These are phyloP conservation scores for Neocrepidodera transversa DNA, from an alignment of 2,888 invertebrate genomes.

Conservation along the genomic window DNA sequence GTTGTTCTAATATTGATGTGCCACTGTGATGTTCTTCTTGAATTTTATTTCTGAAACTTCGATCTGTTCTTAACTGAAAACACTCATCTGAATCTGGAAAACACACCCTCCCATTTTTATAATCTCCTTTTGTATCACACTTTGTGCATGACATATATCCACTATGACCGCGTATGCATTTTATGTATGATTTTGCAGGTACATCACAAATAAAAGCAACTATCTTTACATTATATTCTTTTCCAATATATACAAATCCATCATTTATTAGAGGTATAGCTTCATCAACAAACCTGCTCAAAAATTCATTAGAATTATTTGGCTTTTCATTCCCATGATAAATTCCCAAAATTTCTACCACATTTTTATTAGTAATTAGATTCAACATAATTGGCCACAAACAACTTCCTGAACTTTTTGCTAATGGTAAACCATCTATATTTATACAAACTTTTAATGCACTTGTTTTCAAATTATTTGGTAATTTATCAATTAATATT, in stretches of 20 bases:
- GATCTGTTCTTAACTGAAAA: not conserved
- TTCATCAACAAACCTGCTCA: slow-evolving; percentile 1
- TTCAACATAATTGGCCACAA: slow-evolving; percentile 11
- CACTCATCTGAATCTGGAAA: not conserved
- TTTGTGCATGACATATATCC: not conserved
- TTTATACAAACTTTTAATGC: slow-evolving; percentile 7
- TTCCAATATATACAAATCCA: too few relatives aligned
- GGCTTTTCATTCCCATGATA: slow-evolving; percentile 15
- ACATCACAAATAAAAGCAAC: slow-evolving; percentile 11
- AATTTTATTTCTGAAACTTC: not conserved
- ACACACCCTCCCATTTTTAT: not conserved
- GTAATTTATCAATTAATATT: not conserved
- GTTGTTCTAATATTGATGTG: not conserved
- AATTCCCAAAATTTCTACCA: not conserved
- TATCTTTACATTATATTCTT: too few relatives aligned
- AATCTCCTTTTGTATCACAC: not conserved
- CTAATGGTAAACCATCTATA: slow-evolving; percentile 18
- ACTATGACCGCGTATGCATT: not conserved
- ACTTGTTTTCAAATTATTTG: slow-evolving; percentile 3
- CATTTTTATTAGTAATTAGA: not conserved
- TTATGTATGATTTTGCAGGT: not conserved
- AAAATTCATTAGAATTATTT: slow-evolving; percentile 4
- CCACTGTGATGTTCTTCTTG: slow-evolving; percentile 1
- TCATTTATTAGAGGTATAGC: too few relatives aligned
- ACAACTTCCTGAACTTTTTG: slow-evolving; percentile 9